These are phyloP conservation scores for Trichogramma pretiosum DNA, from an alignment of 1,140 invertebrate genomes.

Conservation along the genomic window DNA sequence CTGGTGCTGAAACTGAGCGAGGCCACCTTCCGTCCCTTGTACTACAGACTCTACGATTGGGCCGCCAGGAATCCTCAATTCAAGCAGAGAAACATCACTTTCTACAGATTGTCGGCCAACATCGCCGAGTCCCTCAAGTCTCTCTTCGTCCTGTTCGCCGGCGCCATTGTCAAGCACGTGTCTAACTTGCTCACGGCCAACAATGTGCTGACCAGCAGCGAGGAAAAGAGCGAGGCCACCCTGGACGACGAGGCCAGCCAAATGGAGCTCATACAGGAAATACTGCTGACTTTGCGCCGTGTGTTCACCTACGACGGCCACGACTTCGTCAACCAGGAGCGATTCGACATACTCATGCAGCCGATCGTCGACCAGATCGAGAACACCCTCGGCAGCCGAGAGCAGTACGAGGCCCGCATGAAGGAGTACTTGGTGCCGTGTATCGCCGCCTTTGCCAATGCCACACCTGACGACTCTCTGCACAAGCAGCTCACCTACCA, in stretches of 20 bases:
- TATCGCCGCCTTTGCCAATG: constrained; percentile 71
- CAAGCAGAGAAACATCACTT: constrained; percentile 62
- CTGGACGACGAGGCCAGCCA: constrained; percentile 48
- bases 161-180: constrained; percentile 73
- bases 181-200: constrained; percentile 54
- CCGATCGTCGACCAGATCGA: constrained; percentile 83
- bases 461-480: constrained; percentile 70
- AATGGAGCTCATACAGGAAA: constrained; percentile 54
- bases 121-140: constrained; percentile 77
- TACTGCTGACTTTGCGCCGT: constrained; percentile 64
- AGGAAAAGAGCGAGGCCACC: constrained; percentile 43
- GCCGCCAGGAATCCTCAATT: constrained; percentile 53
- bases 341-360: constrained; percentile 74
- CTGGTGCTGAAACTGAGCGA: constrained; percentile 84
- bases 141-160: constrained; percentile 82
- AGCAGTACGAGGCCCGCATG: constrained; percentile 52
- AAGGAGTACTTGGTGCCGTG: constrained; percentile 62
- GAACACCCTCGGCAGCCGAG: constrained; percentile 61
- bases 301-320: constrained; percentile 76
- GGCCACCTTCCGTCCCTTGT: constrained; percentile 75
- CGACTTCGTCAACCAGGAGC: constrained; percentile 74
- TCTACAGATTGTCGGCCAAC: constrained; percentile 66
- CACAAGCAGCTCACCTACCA: constrained; percentile 88
- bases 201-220: constrained; percentile 29
- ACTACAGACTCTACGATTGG: constrained; percentile 82